phyloP scores from a whole-genome alignment of 2,888 invertebrate species.

The Nomada flava region DNA sequence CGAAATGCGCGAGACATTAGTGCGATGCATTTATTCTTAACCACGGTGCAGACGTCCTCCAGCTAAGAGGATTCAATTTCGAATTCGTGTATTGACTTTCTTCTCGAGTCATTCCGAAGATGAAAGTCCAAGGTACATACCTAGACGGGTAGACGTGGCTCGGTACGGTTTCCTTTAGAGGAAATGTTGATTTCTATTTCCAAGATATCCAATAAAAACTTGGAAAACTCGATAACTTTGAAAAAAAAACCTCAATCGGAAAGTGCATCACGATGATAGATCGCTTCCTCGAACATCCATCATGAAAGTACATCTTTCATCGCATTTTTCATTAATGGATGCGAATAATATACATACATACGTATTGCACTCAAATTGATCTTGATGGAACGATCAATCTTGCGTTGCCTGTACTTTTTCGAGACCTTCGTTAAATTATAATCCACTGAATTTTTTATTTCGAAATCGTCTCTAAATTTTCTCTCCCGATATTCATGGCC shows the following conservation, averaged over 20 bases:
- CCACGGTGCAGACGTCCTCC: constrained; percentile 22
- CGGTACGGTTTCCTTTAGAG: constrained; percentile 18
- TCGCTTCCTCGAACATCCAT: background rate
- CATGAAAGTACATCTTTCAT: background rate
- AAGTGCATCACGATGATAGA: constrained; percentile 11
- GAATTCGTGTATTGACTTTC: constrained; percentile 16
- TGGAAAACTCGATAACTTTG: constrained; percentile 4
- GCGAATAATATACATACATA: background rate
- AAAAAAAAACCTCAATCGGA: background rate
- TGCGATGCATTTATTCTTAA: constrained; percentile 61
- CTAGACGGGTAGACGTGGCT: background rate
- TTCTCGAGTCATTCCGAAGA: constrained; percentile 7
- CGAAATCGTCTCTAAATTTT: no score
- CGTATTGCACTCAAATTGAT: background rate
- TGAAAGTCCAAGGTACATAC: constrained; percentile 14
- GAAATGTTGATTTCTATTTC: constrained; percentile 19
- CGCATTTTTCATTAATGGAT: background rate
- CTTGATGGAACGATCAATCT: no score
- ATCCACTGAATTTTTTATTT: no score
- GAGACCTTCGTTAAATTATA: no score
- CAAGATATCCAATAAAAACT: constrained; percentile 27
- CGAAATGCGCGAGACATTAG: constrained; percentile 40
- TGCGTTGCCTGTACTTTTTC: no score
- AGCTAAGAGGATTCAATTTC: constrained; percentile 33
- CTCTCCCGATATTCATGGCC: no score